Evolutionary conservation across 2,113 vertebrate species (phyloP), one percentile per base, ranked within the genome.

Genomic region (Daubentonia madagascariensis): DNA sequence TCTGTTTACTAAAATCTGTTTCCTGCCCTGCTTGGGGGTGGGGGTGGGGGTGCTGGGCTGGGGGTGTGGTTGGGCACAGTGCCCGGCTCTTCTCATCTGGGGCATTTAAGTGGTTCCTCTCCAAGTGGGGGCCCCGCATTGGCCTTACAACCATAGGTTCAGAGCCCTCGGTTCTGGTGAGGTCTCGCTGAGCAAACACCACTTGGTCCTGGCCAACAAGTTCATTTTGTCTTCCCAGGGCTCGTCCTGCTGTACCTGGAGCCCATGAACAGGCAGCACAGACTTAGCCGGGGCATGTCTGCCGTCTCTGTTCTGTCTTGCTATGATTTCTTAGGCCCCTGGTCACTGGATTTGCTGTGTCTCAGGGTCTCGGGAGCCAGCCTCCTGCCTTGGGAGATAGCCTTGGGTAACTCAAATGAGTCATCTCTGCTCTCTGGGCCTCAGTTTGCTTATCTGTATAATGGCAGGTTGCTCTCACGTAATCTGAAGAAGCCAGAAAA

Each of bases 111-210:
- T 0, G 0, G 8, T 18, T 75, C 18, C 12, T 72, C 13, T 84
- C 32, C 6, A 32, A 18, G 20, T 18, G 17, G 68, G 54, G 65
- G 4, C 6, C 23, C 10, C 2, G 0, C 6, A 6, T 37, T 10
- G 11, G 13, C 43, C 8, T 12, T 14, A 23, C 3, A 11, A 8
- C 28, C 0, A 0, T 0, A 28, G 50, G 57, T 11, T n/a, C 7
- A 0, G 20, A 59, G 8, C 28, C 45, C 32, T 12, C 4, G 22
- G 54, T 30, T 75, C 22, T 32, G 67, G 13, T 7, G 25, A 10
- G 20, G 22, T 73, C 40, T 45, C 10, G 50, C 91, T 30, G 79
- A 83, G 22, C 0, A 37, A 28, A 40, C 11, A 7, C 4, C n/a
- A 5, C 5, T 22, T 10, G 40, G 30, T 65, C 28, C 63, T 54